A percentile compares a stretch with the other conserved stretches of the same genome.
Conservation (phyloP, 2,797 vertebrate genomes). For the Myotis findleyi region DNA sequence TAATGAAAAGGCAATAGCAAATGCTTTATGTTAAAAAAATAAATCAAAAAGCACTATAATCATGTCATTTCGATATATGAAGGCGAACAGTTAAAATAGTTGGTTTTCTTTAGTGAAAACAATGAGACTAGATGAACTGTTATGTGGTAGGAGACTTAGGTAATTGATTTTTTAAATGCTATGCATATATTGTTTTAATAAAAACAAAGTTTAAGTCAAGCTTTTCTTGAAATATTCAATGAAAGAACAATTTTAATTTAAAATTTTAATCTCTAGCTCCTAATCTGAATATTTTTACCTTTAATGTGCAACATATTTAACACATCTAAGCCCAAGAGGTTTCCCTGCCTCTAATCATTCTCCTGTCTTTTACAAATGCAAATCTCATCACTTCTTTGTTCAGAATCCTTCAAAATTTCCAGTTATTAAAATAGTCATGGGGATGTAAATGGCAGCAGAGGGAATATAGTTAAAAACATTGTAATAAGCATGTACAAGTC, state of each 20-base stretch:
- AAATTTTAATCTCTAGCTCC: constrained; percentile 12
- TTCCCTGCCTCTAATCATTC: not conserved
- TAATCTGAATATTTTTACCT: constrained; percentile 31
- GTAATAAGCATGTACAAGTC: not conserved
- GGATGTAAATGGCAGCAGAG: not conserved
- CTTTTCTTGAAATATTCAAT: not conserved
- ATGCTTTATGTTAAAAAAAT: not conserved
- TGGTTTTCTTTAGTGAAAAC: constrained; percentile 41
- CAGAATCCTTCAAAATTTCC: constrained; percentile 14
- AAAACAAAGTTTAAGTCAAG: constrained; percentile 15
- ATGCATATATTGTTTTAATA: not conserved
- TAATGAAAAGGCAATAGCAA: not conserved
- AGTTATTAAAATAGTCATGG: not conserved
- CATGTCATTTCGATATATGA: not conserved
- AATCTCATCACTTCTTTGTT: not conserved
- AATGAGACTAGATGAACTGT: not conserved
- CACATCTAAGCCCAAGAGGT: not conserved
- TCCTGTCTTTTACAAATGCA: not conserved
- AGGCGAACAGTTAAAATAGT: not conserved
- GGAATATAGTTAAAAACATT: not conserved
- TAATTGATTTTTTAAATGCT: not conserved
- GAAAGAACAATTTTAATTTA: constrained; percentile 26
- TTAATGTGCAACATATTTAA: not conserved
- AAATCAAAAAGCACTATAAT: not conserved
- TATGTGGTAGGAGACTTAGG: not conserved